These are phyloP conservation scores for Caenorhabditis sp. DNA, from an alignment of 2,888 invertebrate genomes.

Conservation along the genomic window DNA sequence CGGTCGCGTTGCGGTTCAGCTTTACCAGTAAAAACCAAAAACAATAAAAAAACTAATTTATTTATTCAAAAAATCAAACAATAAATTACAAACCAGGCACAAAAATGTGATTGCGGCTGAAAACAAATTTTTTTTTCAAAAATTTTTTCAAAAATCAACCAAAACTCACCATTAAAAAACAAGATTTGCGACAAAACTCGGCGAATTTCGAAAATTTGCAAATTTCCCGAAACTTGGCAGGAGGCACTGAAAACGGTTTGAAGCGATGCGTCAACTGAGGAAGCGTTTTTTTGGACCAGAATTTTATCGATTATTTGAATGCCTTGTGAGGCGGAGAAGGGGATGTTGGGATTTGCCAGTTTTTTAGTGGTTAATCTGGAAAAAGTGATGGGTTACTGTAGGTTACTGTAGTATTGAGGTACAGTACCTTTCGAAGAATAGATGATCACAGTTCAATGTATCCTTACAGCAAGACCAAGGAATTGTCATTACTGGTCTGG, in stretches of 20 bases:
- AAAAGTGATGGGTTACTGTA: no score
- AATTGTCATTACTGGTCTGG: neutral
- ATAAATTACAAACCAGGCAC: neutral
- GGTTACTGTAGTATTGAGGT: no score
- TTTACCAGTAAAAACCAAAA: no score
- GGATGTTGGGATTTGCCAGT: neutral
- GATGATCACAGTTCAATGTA: neutral
- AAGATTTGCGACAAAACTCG: neutral
- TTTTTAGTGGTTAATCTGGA: neutral
- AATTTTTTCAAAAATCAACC: neutral
- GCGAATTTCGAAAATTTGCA: neutral
- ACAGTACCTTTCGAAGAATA: neutral
- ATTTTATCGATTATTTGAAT: neutral
- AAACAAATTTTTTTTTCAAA: neutral
- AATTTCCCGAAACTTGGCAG: neutral
- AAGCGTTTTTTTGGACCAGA: neutral
- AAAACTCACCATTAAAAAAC: neutral
- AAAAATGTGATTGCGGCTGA: neutral
- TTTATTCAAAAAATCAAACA: neutral
- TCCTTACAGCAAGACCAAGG: neutral
- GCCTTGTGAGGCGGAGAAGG: neutral
- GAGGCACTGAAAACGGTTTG: neutral
- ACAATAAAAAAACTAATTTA: no score
- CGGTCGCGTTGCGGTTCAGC: no score
- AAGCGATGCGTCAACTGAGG: neutral